Evolutionary conservation across 1,140 invertebrate genomes (phyloP).

Genomic region (Sarcophaga bullata): DNA sequence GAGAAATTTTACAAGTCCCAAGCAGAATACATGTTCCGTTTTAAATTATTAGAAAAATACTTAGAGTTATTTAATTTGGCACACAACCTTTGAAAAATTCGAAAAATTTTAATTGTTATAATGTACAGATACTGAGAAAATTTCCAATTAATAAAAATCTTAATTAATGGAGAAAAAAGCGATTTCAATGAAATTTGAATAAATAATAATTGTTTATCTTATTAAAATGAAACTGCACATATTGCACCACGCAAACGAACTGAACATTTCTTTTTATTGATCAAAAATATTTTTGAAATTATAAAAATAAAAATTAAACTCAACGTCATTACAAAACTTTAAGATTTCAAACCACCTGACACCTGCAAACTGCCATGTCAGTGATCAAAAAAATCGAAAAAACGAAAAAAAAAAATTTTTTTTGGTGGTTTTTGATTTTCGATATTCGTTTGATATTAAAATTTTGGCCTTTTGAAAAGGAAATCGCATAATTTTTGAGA

Average conservation of each 20-base stretch:
- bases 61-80: too few species aligned
- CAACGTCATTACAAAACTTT: not conserved
- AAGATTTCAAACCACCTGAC: slow-evolving; percentile 12
- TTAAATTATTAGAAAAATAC: too few species aligned
- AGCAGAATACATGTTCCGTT: too few species aligned
- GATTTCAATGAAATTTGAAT: slow-evolving; percentile 10
- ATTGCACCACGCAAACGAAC: not conserved
- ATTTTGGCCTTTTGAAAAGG: not conserved
- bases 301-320: not conserved
- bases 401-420: not conserved
- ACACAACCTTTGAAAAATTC: not conserved
- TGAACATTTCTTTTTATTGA: not conserved
- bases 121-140: not conserved
- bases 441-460: not conserved
- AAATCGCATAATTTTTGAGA: slow-evolving; percentile 18
- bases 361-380: not conserved
- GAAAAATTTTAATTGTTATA: too few species aligned
- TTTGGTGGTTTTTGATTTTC: not conserved
- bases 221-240: slow-evolving; percentile 18
- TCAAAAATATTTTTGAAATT: not conserved
- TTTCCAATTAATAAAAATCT: slow-evolving; percentile 5
- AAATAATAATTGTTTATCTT: slow-evolving; percentile 21
- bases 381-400: too few species aligned
- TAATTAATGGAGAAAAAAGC: not conserved
- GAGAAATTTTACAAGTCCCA: too few species aligned